These are phyloP conservation scores for Thereuonema tuberculata DNA, from an alignment of 1,140 invertebrate species.

Conservation along the genomic window DNA sequence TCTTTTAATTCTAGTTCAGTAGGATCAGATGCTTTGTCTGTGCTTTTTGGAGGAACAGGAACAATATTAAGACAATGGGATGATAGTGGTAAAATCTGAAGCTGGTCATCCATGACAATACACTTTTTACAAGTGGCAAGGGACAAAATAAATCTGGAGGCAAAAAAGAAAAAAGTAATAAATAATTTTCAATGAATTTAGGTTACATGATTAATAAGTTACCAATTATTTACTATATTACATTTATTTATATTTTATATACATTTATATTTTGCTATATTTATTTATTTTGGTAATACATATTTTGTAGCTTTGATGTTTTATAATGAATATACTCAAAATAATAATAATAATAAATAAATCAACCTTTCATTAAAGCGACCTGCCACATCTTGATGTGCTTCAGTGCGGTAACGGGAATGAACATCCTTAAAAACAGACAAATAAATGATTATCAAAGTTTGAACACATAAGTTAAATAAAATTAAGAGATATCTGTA, in stretches of 20 bases:
- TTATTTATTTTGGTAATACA: not conserved
- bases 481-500: no score
- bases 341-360: no score
- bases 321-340: no score
- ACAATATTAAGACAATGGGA: constrained; percentile 68
- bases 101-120: constrained; percentile 84
- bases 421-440: constrained; percentile 64
- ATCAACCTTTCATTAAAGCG: constrained; percentile 91
- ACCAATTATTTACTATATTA: not conserved
- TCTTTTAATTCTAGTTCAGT: constrained; percentile 41
- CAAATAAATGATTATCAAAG: not conserved
- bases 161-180: not conserved
- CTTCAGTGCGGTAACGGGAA: constrained; percentile 83
- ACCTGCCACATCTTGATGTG: constrained; percentile 78
- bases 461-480: not conserved
- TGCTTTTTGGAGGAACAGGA: constrained; percentile 44
- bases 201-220: not conserved
- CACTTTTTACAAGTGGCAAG: constrained; percentile 74
- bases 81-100: constrained; percentile 83
- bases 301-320: no score
- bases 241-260: not conserved
- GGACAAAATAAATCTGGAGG: constrained; percentile 69
- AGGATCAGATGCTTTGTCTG: constrained; percentile 20
- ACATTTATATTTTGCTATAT: not conserved
- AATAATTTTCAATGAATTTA: constrained; percentile 8